Evolutionary conservation across 1,140 invertebrate genomes (phyloP), one percentile per base, ranked within the genome.

Genomic region (Popillia japonica): DNA sequence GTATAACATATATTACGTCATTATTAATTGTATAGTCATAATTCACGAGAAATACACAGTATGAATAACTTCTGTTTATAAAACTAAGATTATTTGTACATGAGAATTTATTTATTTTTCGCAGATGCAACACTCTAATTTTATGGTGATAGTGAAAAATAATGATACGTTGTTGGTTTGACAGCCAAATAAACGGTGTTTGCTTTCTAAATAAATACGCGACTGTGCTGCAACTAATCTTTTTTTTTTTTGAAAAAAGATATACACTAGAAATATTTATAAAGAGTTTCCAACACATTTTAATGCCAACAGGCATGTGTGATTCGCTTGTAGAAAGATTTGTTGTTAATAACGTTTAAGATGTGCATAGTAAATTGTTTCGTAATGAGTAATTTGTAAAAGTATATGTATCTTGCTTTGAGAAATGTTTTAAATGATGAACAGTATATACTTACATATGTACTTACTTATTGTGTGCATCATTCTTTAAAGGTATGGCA

Each of bases 101-200:
- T 55, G 48, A 17, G 17, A 17, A 55, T 17, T 55, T 55, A 55
- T 55, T 55, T 55, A 55, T 55, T 55, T 55, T 55, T 55, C 48
- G 14, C 48, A 55, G 48, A 55, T 55, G 48, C 48, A 55, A 55
- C 48, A 17, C 48, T 55, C 48, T 17, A 55, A 55, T 55, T 55
- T 55, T 55, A 55, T 55, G 11, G 48, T 1, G 48, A 55, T 55
- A 55, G 17, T 55, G 17, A 55, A 55, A 55, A 55, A 55, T 17
- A 55, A 14, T 55, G n/a, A 17, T 55, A 55, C 7, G 9, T 55
- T 55, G 14, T 55, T 55, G 14, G 14, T 55, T n/a, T 55, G 14
- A n/a, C 48, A 17, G 3, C 14, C 48, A 55, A 55, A 55, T 55
- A 55, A 55, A 55, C 48, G 2, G 6, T 55, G 48, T 55, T 55